A percentile compares a stretch with the other conserved stretches of the same genome.
Conservation (phyloP, 2,888 invertebrate species). For the Notocelia uddmanniana region DNA sequence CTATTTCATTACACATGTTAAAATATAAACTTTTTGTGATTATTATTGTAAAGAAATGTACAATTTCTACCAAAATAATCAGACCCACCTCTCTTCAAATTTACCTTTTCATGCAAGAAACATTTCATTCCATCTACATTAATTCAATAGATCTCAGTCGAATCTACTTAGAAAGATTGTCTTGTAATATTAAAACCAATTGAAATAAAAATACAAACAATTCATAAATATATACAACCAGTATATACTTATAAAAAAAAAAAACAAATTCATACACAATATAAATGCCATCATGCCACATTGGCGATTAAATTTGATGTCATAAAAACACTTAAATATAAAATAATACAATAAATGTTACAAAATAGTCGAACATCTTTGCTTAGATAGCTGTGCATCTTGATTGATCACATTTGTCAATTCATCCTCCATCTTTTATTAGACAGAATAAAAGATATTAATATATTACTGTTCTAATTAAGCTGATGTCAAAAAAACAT, state of each 20-base stretch:
- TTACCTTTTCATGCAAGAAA: background rate
- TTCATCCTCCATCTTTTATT: background rate
- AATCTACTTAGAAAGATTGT: too few species aligned
- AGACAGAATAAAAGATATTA: background rate
- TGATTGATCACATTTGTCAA: background rate
- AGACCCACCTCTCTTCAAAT: background rate
- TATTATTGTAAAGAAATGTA: background rate
- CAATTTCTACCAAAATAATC: background rate
- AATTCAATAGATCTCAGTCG: background rate
- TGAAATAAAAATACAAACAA: constrained; percentile 10
- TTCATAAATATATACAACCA: constrained; percentile 3
- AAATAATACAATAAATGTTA: constrained; percentile 27
- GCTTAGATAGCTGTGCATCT: constrained; percentile 25
- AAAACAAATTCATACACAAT: constrained; percentile 30
- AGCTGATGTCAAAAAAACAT: constrained; percentile 20
- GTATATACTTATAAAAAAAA: background rate
- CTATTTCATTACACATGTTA: background rate
- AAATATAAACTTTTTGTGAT: background rate
- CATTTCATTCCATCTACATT: background rate
- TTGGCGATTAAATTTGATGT: constrained; percentile 24
- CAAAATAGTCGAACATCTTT: constrained; percentile 33
- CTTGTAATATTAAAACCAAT: background rate
- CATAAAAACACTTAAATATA: constrained; percentile 20
- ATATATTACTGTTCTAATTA: constrained; percentile 11
- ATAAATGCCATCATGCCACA: constrained; percentile 8